Base-by-base conservation (phyloP, 2,113 vertebrate species). In the Aleadryas rufinucha region DNA sequence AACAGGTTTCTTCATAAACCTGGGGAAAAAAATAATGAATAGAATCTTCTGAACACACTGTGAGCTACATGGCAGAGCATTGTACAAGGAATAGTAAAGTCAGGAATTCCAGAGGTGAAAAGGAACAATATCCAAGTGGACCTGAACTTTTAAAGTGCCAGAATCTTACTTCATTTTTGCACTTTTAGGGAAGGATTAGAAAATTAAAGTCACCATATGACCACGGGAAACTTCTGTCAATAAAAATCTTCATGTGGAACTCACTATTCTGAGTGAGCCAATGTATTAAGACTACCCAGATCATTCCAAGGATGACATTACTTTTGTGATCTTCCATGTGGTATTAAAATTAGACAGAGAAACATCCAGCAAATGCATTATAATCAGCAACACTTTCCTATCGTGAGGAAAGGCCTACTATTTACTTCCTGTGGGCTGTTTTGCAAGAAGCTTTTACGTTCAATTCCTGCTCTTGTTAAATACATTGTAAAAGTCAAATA, bases 201-300 rank as follows among this genome's bases (percentile, higher is more conserved):
- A 65, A 12, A 16, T 35, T 61, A 35, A 72, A 39, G 13, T 80
- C 42, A 86, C 13, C 13, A 7, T 16, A 20, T n/a, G 41, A 37
- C 4, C 53, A n/a, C 63, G 60, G 49, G 19, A 84, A 91, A 82
- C n/a, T 22, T 52, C 53, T 56, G 28, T 64, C 61, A 72, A 47
- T 76, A 84, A 63, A 89, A 85, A 18, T 14, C 49, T 63, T 70
- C 35, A 35, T 0, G 2, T 22, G 12, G 35, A 83, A 61, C 47
- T 91, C 70, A 16, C n/a, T 69, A 10, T 26, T 75, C 22, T 0
- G 0, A 64, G 15, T 23, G 3, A 93, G 33, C 8, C 41, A 24
- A 74, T 6, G 3, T 17, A 56, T 50, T 52, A 59, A 70, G 64
- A 41, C 31, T 47, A 41, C 6, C 18, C 16, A 76, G n/a, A 54